These are phyloP conservation scores for Leptopilina syphax DNA, from an alignment of 2,888 invertebrate genomes.

Conservation along the genomic window DNA sequence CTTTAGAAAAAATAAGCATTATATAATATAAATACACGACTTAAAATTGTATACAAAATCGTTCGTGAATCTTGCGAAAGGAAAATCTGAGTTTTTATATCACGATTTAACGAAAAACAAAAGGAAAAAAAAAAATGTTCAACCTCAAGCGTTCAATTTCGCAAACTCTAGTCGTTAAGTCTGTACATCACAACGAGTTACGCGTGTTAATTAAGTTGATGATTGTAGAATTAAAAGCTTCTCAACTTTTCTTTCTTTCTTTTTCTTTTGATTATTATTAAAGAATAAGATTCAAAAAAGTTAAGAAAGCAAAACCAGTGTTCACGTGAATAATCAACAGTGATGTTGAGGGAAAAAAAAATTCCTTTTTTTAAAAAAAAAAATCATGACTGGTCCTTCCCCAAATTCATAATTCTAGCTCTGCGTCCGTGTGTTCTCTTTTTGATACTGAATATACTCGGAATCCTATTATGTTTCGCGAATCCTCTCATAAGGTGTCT, in stretches of 20 bases:
- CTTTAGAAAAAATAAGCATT: background rate
- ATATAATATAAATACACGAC: background rate
- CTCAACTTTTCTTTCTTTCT: too few species aligned
- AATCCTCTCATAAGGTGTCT: constrained; percentile 34
- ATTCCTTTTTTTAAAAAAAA: background rate
- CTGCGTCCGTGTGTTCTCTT: constrained; percentile 28
- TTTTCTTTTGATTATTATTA: background rate
- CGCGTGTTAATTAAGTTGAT: constrained; percentile 34
- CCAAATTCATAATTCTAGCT: constrained; percentile 23
- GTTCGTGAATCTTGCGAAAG: constrained; percentile 18
- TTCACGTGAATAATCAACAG: constrained; percentile 9
- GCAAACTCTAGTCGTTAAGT: constrained; percentile 39
- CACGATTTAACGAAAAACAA: background rate
- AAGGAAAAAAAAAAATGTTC: constrained; percentile 11
- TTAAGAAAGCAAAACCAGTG: constrained; percentile 7
- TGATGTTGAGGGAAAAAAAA: background rate
- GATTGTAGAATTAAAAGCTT: constrained; percentile 5
- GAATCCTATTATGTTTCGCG: constrained; percentile 34
- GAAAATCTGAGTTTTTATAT: constrained; percentile 5
- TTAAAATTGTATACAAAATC: constrained; percentile 17
- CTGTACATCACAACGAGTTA: constrained; percentile 39
- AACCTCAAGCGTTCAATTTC: constrained; percentile 40
- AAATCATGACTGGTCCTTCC: constrained; percentile 21
- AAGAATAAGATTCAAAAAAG: constrained; percentile 26
- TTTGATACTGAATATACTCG: constrained; percentile 40